Evolutionary conservation across 2,797 vertebrate species (phyloP).

Genomic region (Tauraco hartlaubi): DNA sequence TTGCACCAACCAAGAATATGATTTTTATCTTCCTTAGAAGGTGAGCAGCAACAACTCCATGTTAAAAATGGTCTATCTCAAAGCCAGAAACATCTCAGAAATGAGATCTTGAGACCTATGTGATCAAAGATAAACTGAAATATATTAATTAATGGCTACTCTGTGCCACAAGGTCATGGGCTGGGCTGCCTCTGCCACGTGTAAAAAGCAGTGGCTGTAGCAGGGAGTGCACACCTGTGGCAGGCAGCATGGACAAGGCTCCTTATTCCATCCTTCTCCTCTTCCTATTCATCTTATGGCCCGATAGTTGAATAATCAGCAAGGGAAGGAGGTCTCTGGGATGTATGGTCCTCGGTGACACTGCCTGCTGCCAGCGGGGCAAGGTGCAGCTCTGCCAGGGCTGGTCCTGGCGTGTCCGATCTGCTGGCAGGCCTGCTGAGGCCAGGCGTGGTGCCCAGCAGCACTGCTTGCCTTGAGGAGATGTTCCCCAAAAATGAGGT

Average conservation of each 20-base stretch:
- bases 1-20: not conserved
- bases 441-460: not conserved
- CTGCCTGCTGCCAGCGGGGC: not conserved
- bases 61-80: not conserved
- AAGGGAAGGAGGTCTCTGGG: not conserved
- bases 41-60: rapidly evolving
- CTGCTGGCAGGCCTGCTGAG: rapidly evolving
- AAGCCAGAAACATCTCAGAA: not conserved
- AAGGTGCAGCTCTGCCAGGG: not conserved
- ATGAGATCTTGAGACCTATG: not conserved
- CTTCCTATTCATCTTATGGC: not conserved
- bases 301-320: not conserved
- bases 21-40: not conserved
- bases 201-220: not conserved
- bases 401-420: rapidly evolving
- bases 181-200: rapidly evolving
- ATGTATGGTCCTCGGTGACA: too few relatives aligned
- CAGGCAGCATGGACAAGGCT: not conserved
- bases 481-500: not conserved
- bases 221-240: rapidly evolving
- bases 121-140: not conserved
- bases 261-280: not conserved
- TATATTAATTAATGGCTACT: not conserved
- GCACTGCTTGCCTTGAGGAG: not conserved
- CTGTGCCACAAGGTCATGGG: rapidly evolving